Base-by-base conservation (phyloP, 2,113 vertebrate species). In the Penelope pileata region DNA sequence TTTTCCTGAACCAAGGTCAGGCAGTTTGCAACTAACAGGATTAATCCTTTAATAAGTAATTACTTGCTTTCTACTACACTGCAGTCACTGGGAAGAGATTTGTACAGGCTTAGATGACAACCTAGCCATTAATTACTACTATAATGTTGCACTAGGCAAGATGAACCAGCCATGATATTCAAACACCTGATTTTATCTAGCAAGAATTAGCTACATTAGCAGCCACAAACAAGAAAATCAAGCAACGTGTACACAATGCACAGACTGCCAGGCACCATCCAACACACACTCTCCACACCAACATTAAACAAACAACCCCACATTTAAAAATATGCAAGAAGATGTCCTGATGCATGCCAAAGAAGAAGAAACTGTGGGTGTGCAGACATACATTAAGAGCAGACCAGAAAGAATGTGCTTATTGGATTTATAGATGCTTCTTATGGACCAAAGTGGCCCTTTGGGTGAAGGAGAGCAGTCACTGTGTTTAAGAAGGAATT, bases 161-260 rank as follows among this genome's bases (percentile, higher is more conserved):
- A 88, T 40, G 26, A 88, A 83, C 24, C 38, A 69, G 51, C 43
- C 69, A 64, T 2, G 3, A 85, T 36, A 70, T 15, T 26, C 42
- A 80, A 91, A 88, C 62, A 72, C 32, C 43, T 91, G 90, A 90
- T 72, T 77, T 77, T 77, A 86, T 74, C 83, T 74, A 81, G 42
- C 27, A 64, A 78, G 79, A 81, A 81, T 23, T 38, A 73, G 17
- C 5, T 17, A 34, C 9, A 2, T 75, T 30, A 75, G n/a, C 16
- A 94, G 60, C 27, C 68, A 78, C 72, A 64, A 90, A 70, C 68
- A 70, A 86, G 72, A 90, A 94, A 81, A 81, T 78, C 73, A 68
- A 84, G 88, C n/a, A 42, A 62, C n/a, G 27, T 4, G 63, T 1
- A 18, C 4, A 50, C 60, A 54, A 54, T 0, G 16, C 16, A 48